Evolutionary conservation across 2,113 vertebrate species (phyloP), one percentile per base, ranked within the genome.

Genomic region (Progne subis): DNA sequence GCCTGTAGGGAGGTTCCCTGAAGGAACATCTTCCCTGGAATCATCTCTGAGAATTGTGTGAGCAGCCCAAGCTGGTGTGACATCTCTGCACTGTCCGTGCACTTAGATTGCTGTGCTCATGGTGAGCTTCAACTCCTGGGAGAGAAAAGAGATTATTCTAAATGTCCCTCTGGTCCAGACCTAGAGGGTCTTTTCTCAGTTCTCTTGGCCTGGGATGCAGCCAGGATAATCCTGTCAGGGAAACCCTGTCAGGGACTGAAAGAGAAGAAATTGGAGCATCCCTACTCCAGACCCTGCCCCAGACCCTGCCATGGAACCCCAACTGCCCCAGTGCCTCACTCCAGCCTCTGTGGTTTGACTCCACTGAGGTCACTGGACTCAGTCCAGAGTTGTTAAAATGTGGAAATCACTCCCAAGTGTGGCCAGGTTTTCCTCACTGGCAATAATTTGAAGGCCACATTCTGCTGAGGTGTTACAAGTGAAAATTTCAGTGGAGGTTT

Each of bases 31-130:
- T 69, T 44, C 39, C 74, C 47, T 55, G 63, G 49, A 24, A 7
- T 20, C 25, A 0, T 3, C 1, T 4, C 59, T 21, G 69, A 14
- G 41, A 11, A 0, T 8, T 18, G 25, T 61, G 37, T 29, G 5
- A 59, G 1, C 47, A 46, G 11, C 80, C 28, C 18, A 2, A 1
- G n/a, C 39, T 26, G 26, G 13, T 41, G 41, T 9, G 44, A 2
- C 14, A 5, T 16, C 32, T 0, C 18, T 41, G 31, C 32, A 18
- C 1, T 3, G 26, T 10, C 29, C 39, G 0, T 16, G 18, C 23
- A 24, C 43, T 37, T 17, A 2, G 3, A 18, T 1, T 46, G 57
- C 5, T 41, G 65, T 13, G 8, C 18, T 39, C 69, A 4, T 11
- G 50, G 20, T 25, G n/a, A 56, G 25, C 7, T 77, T 41, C 20